These are phyloP conservation scores for Hippocampus barbouri DNA, from an alignment of 2,113 vertebrate genomes.

Conservation along the genomic window DNA sequence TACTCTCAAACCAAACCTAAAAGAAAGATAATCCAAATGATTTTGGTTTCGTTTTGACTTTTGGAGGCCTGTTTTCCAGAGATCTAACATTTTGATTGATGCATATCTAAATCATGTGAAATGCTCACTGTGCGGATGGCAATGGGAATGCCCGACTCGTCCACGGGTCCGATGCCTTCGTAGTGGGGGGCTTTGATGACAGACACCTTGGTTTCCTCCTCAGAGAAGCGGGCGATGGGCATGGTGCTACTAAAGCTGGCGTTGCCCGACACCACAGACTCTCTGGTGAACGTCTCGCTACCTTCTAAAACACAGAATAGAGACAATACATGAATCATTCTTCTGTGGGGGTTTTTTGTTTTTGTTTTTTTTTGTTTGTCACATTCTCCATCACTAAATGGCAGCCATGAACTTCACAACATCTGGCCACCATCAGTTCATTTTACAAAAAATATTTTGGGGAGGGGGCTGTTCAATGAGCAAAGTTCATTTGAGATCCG, in stretches of 20 bases:
- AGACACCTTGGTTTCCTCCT: slow-evolving; percentile 91
- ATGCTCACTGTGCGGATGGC: slow-evolving; percentile 91
- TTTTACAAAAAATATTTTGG: too few relatives aligned
- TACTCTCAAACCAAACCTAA: too few relatives aligned
- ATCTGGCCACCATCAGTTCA: too few relatives aligned
- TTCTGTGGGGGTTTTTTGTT: too few relatives aligned
- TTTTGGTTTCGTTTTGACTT: too few relatives aligned
- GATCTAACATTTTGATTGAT: too few relatives aligned
- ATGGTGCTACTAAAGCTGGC: slow-evolving; percentile 75
- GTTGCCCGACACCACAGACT: slow-evolving; percentile 75
- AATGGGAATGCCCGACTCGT: slow-evolving; percentile 92
- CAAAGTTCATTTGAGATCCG: background rate
- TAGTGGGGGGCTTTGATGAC: slow-evolving; percentile 94
- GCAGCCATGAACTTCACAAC: too few relatives aligned
- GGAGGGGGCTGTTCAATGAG: background rate
- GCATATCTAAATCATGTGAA: too few relatives aligned
- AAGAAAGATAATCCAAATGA: too few relatives aligned
- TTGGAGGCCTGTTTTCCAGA: too few relatives aligned
- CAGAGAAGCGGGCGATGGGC: slow-evolving; percentile 87
- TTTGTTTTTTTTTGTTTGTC: too few relatives aligned
- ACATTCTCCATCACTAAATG: too few relatives aligned
- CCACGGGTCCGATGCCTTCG: slow-evolving; percentile 90
- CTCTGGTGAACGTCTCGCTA: slow-evolving; percentile 72
- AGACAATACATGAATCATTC: background rate
- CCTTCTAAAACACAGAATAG: slow-evolving; percentile 51